Conservation (phyloP, 2,888 invertebrate species). For the Agriopis leucophaearia region DNA sequence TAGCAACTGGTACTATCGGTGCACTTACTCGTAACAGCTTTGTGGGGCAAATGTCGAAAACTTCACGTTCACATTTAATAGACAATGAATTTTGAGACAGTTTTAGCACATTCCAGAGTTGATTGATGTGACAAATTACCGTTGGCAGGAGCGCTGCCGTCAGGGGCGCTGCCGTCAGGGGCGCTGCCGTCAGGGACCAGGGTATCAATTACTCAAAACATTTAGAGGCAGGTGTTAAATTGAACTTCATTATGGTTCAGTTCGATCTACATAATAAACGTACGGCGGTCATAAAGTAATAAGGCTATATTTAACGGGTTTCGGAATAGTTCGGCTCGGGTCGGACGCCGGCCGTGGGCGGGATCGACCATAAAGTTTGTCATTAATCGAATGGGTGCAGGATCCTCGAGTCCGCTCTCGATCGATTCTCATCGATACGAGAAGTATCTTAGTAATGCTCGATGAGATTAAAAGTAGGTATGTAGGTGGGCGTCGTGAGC, state of each 20-base stretch:
- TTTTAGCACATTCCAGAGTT: conserved; percentile 12
- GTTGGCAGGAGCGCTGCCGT: conserved; percentile 20
- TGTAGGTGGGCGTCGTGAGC: conserved; percentile 43
- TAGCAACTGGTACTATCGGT: conserved; percentile 21
- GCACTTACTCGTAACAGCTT: neutral
- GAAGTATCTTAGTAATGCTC: conserved; percentile 27
- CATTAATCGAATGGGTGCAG: conserved; percentile 40
- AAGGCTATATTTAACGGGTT: conserved; percentile 39
- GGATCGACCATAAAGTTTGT: conserved; percentile 38
- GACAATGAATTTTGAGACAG: conserved; percentile 4
- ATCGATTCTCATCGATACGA: conserved; percentile 34
- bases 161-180: conserved; percentile 14
- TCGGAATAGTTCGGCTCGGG: conserved; percentile 28
- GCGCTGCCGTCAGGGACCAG: conserved; percentile 18
- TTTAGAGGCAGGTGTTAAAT: conserved; percentile 32
- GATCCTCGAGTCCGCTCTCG: conserved; percentile 33
- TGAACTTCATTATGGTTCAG: conserved; percentile 27
- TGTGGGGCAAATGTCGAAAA: neutral
- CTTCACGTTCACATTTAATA: neutral
- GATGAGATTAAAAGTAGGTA: conserved; percentile 24
- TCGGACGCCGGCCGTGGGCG: conserved; percentile 23
- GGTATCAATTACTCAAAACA: conserved; percentile 30
- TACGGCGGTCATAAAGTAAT: conserved; percentile 41
- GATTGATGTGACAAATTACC: conserved; percentile 23
- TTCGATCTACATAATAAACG: conserved; percentile 35